Base-by-base conservation (phyloP, 1,140 invertebrate genomes). In the Heliconius himera region DNA sequence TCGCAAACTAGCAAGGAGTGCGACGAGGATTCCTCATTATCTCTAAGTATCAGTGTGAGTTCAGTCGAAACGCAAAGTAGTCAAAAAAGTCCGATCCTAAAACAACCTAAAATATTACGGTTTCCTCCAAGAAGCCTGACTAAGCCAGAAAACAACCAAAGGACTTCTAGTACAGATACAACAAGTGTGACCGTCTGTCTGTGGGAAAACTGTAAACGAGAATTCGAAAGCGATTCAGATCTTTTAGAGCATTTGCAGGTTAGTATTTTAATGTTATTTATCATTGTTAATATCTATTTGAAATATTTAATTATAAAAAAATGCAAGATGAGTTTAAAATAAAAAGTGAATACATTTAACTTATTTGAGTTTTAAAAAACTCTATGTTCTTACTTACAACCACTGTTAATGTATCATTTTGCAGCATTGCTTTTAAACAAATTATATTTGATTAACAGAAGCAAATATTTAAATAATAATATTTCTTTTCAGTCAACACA, bases 211-310 rank as follows among this genome's bases (percentile, higher is more conserved):
- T 99, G 98, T 95, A 96, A 96, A 82, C 95, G 95, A 83, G 96
- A 96, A 87, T 97, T 97, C 82, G 97, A 98, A 73, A 96, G 97
- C 78, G 97, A 96, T 89, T 96, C 96, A 26, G 96, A 96, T 88
- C 96, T 99, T 80, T 95, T 99, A 84, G 98, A 99, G 94, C 98
- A 99, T 94, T 96, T 99, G 88, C 97, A 98, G 96, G 97, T 98
- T 83, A 84, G 84, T 87, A 66, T 82, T 60, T 70, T 70, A 33
- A 18, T 36, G 49, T 51, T 51, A 51, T 8, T 51, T 20, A 20
- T 70, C 16, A 70, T 33, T 56, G 22, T 22, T 56, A 56, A 22
- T 56, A 22, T 56, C 2, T 22, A 56, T 29, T 66, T 66, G 3
- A 66, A 66, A 29, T 3, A 26, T n/a, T 56, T 20, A 3, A 60